phyloP scores from a whole-genome alignment of 2,888 invertebrate species.

The Cyaniris semiargus region DNA sequence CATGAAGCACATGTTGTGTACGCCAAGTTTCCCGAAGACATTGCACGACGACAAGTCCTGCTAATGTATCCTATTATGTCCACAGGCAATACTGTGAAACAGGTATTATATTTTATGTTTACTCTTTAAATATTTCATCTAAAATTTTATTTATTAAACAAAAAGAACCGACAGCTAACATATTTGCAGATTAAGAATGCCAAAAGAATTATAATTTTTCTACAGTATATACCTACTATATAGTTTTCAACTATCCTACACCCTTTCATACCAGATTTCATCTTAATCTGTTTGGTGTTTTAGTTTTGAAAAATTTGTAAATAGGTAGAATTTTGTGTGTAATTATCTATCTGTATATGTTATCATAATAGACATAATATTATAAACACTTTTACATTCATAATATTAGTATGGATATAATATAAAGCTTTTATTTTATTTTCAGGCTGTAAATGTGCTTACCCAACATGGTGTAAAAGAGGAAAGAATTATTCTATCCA shows the following conservation, averaged over 20 bases:
- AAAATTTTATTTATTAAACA: background rate
- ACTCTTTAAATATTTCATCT: background rate
- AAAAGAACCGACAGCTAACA: too few relatives aligned
- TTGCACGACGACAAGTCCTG: constrained; percentile 91
- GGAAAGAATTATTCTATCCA: constrained; percentile 97
- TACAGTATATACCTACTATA: too few relatives aligned
- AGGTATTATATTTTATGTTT: constrained; percentile 58
- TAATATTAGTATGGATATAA: background rate
- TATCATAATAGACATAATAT: too few relatives aligned
- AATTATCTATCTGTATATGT: too few relatives aligned
- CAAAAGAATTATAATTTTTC: too few relatives aligned
- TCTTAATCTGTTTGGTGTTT: too few relatives aligned
- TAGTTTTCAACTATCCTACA: too few relatives aligned
- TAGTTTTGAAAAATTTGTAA: too few relatives aligned
- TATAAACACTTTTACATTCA: too few relatives aligned
- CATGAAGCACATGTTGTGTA: constrained; percentile 98
- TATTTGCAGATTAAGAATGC: too few relatives aligned
- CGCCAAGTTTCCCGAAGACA: constrained; percentile 98
- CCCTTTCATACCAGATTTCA: too few relatives aligned
- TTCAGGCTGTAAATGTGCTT: constrained; percentile 94
- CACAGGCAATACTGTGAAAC: constrained; percentile 96
- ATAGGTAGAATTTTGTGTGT: too few relatives aligned
- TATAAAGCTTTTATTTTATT: constrained; percentile 33
- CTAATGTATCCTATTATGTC: constrained; percentile 99
- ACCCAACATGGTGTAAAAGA: constrained; percentile 97